Conservation (phyloP, 2,113 vertebrate genomes). For the Cheilinus undulatus region DNA sequence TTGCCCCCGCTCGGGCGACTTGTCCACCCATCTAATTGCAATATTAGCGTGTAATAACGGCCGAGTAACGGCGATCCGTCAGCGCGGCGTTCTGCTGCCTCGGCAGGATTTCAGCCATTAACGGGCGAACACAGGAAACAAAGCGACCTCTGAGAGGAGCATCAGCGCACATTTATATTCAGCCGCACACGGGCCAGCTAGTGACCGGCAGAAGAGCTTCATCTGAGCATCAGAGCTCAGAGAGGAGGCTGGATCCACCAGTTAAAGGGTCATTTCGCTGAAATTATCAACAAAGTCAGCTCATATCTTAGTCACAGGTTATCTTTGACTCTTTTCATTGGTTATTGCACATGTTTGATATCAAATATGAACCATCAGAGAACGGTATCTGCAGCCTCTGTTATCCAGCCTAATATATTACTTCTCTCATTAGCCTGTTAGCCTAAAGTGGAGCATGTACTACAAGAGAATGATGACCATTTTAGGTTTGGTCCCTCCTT, state of each 20-base stretch:
- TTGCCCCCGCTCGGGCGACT: constrained; percentile 69
- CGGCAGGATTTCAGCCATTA: constrained; percentile 73
- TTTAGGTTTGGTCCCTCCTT: no score
- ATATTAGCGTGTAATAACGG: constrained; percentile 84
- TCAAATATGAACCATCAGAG: no score
- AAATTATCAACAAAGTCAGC: no score
- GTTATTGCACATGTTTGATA: no score
- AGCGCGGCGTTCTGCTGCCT: constrained; percentile 71
- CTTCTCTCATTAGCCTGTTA: no score
- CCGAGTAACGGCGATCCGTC: constrained; percentile 58
- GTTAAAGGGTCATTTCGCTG: not conserved
- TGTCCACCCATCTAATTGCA: constrained; percentile 81
- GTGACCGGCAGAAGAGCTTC: not conserved
- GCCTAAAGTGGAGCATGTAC: no score
- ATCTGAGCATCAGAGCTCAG: not conserved
- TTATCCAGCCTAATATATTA: no score
- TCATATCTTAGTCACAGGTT: no score
- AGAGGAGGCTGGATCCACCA: not conserved
- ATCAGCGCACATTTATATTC: constrained; percentile 47
- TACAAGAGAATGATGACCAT: no score
- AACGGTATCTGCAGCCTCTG: no score
- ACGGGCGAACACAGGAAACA: constrained; percentile 55
- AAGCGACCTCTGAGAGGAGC: constrained; percentile 64
- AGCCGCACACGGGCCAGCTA: constrained; percentile 32
- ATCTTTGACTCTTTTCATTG: no score